Conservation (phyloP, 2,888 invertebrate genomes). For the Subacronicta megacephala region DNA sequence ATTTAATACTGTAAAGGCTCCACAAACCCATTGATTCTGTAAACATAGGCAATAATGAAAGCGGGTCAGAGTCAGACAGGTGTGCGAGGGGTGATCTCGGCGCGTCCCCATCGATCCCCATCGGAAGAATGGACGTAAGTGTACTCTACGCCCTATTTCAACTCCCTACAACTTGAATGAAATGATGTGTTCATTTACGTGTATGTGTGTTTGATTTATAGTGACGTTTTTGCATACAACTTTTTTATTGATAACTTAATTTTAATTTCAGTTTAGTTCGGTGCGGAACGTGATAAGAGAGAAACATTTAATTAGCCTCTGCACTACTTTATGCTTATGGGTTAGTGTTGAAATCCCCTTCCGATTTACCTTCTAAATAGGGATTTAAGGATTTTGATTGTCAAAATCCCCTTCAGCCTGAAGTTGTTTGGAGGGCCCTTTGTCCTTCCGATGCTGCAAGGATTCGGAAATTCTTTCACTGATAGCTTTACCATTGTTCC, state of each 20-base stretch:
- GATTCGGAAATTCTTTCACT: no score
- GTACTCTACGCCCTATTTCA: constrained; percentile 55
- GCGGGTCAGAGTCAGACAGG: constrained; percentile 60
- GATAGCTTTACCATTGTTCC: no score
- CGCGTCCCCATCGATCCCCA: constrained; percentile 48
- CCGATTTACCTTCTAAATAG: no score
- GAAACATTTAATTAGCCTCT: no score
- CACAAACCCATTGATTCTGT: constrained; percentile 45
- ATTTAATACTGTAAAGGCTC: constrained; percentile 38
- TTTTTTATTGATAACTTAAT: background rate
- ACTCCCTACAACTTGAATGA: constrained; percentile 52
- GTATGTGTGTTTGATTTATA: constrained; percentile 8
- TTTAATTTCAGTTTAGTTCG: no score
- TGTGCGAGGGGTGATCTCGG: constrained; percentile 56
- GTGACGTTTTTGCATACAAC: constrained; percentile 4
- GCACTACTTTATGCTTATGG: no score
- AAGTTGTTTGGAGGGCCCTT: no score
- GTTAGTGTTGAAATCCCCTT: no score
- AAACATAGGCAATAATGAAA: constrained; percentile 52
- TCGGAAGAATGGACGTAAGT: constrained; percentile 47
- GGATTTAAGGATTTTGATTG: no score
- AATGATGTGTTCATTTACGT: constrained; percentile 20
- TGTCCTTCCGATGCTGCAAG: no score
- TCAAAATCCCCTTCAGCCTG: no score
- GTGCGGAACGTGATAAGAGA: no score